Evolutionary conservation across 2,888 invertebrate species (phyloP).

Genomic region (Drosophila greeni): DNA sequence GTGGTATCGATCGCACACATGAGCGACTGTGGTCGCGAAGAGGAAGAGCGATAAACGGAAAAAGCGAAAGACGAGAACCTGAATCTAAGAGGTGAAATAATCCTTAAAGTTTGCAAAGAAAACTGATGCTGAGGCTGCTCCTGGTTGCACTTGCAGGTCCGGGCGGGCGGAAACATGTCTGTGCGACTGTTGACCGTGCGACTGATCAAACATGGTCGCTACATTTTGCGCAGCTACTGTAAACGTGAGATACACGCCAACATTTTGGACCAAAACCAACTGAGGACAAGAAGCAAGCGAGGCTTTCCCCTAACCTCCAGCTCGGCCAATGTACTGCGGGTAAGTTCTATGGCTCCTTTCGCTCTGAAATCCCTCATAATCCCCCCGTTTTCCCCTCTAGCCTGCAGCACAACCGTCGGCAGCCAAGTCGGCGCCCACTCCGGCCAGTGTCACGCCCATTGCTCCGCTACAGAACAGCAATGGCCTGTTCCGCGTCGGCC

Average conservation of each 20-base stretch:
- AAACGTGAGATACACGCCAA: constrained; percentile 80
- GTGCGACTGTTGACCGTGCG: constrained; percentile 81
- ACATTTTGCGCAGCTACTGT: constrained; percentile 80
- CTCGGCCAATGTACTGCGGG: constrained; percentile 67
- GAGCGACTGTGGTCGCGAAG: constrained; percentile 16
- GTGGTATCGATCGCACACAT: constrained; percentile 22
- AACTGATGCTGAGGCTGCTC: not conserved
- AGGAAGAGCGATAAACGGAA: constrained; percentile 2
- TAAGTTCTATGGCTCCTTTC: constrained; percentile 44
- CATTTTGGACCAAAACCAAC: constrained; percentile 79
- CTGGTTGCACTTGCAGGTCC: constrained; percentile 4
- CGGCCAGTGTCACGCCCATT: constrained; percentile 26
- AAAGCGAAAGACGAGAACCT: not conserved
- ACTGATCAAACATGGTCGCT: constrained; percentile 82
- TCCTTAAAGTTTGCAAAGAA: not conserved
- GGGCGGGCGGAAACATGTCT: constrained; percentile 79
- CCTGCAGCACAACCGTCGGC: constrained; percentile 38
- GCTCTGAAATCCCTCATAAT: not conserved
- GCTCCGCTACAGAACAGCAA: constrained; percentile 18
- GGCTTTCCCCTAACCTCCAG: constrained; percentile 66
- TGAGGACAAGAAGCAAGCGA: constrained; percentile 73
- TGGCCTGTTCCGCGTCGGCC: constrained; percentile 81
- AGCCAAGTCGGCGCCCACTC: constrained; percentile 29
- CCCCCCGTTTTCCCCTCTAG: constrained; percentile 14
- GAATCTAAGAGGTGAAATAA: constrained; percentile 14